Conservation (phyloP, 1,140 invertebrate genomes). For the Himalopsyche phryganea region DNA sequence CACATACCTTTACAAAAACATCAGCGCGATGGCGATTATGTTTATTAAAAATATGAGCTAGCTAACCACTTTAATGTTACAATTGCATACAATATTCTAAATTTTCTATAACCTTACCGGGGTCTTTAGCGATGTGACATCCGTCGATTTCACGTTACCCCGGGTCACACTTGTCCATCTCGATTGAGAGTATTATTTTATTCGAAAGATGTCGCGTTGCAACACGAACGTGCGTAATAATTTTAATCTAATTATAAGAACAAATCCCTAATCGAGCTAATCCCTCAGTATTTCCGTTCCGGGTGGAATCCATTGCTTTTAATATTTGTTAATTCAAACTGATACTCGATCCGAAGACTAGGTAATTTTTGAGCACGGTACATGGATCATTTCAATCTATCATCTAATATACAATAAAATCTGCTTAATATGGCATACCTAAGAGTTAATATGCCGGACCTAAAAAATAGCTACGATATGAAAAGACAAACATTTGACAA, state of each 20-base stretch:
- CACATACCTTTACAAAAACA: too few relatives aligned
- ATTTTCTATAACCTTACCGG: too few relatives aligned
- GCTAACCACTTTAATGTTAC: too few relatives aligned
- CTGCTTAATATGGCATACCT: slow-evolving; percentile 28
- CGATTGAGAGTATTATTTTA: too few relatives aligned
- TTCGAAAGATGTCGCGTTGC: background rate
- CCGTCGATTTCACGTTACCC: too few relatives aligned
- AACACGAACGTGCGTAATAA: slow-evolving; percentile 4
- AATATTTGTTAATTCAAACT: slow-evolving; percentile 13
- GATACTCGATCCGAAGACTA: slow-evolving; percentile 29
- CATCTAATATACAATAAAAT: slow-evolving; percentile 27
- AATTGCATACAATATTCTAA: too few relatives aligned
- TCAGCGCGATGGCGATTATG: too few relatives aligned
- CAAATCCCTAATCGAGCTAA: slow-evolving; percentile 2
- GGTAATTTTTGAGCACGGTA: slow-evolving; percentile 31
- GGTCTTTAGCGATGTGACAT: too few relatives aligned
- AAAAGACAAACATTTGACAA: slow-evolving; percentile 24
- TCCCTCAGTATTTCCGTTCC: background rate
- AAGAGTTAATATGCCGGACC: slow-evolving; percentile 19
- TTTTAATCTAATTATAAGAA: too few relatives aligned
- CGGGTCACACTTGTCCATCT: too few relatives aligned
- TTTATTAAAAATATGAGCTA: too few relatives aligned
- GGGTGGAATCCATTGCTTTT: slow-evolving; percentile 7
- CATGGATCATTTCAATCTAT: slow-evolving; percentile 25
- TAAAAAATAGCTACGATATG: slow-evolving; percentile 23